These are phyloP conservation scores for Protodeltote pygarga DNA, from an alignment of 2,888 invertebrate genomes.

Conservation along the genomic window DNA sequence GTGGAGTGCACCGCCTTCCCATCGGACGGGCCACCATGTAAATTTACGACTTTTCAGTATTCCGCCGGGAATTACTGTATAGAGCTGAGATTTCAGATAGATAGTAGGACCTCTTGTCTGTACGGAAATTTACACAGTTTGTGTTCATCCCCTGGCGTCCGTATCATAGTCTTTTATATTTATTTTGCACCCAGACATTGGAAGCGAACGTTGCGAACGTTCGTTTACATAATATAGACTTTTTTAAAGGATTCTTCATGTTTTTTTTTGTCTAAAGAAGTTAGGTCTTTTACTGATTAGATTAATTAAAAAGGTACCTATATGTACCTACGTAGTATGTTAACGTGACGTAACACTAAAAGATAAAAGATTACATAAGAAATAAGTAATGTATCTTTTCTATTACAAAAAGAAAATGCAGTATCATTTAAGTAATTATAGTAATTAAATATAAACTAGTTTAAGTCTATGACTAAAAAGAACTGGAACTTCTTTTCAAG, in stretches of 20 bases:
- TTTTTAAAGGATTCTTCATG: constrained; percentile 16
- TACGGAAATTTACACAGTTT: constrained; percentile 64
- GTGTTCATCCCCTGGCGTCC: constrained; percentile 47
- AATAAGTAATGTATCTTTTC: too few species aligned
- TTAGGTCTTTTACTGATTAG: constrained; percentile 17
- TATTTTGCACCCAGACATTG: constrained; percentile 27
- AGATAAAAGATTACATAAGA: too few species aligned
- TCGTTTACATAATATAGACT: constrained; percentile 24
- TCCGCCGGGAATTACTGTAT: constrained; percentile 77
- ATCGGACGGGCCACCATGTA: constrained; percentile 71
- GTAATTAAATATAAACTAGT: too few species aligned
- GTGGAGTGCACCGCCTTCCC: constrained; percentile 66
- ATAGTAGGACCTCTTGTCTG: constrained; percentile 60
- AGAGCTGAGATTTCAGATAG: constrained; percentile 72
- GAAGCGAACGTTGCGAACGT: constrained; percentile 10
- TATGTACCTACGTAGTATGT: too few species aligned
- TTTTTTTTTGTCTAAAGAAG: constrained; percentile 18
- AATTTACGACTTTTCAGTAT: constrained; percentile 83
- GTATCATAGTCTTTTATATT: constrained; percentile 36
- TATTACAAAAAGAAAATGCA: too few species aligned
- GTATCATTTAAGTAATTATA: too few species aligned
- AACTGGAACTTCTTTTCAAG: too few species aligned
- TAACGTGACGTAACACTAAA: too few species aligned
- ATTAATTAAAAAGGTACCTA: too few species aligned
- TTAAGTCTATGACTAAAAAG: too few species aligned